Conservation (phyloP, 2,888 invertebrate species). For the Dugesia japonica region DNA sequence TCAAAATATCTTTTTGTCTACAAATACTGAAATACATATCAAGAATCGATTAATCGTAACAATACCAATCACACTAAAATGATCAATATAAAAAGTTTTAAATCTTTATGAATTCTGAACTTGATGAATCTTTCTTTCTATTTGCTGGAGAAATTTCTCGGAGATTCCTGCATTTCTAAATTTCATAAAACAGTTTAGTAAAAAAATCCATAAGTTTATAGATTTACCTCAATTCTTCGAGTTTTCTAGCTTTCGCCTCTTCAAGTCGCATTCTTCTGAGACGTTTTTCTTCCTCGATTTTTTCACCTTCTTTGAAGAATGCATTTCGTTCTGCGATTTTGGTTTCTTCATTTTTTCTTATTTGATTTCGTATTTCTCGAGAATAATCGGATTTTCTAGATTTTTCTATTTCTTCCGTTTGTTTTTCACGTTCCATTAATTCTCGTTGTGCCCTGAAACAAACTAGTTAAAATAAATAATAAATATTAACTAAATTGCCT, state of each 20-base stretch:
- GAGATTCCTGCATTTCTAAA: slow-evolving; percentile 45
- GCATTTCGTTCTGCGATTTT: slow-evolving; percentile 43
- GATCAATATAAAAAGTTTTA: no score
- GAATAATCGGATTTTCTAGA: slow-evolving; percentile 39
- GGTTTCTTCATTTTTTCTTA: slow-evolving; percentile 44
- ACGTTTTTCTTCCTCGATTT: slow-evolving; percentile 45
- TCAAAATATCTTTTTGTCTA: no score
- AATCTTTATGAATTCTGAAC: slow-evolving; percentile 38
- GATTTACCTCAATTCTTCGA: slow-evolving; percentile 45
- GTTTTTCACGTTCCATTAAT: slow-evolving; percentile 45
- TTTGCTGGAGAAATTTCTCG: slow-evolving; percentile 47
- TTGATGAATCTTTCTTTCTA: slow-evolving; percentile 45
- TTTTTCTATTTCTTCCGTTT: slow-evolving; percentile 39
- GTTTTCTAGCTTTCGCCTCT: slow-evolving; percentile 46
- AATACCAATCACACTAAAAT: no score
- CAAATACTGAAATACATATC: no score
- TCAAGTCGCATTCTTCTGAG: slow-evolving; percentile 42
- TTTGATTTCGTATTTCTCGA: slow-evolving; percentile 44
- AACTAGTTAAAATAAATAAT: background rate
- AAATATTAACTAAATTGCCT: slow-evolving; percentile 34
- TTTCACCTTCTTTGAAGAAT: slow-evolving; percentile 48
- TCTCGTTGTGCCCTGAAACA: slow-evolving; percentile 46
- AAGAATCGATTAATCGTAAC: no score
- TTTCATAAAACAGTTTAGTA: background rate
- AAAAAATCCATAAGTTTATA: background rate